Evolutionary conservation across 2,113 vertebrate genomes (phyloP).

Genomic region (Tonatia bakeri): DNA sequence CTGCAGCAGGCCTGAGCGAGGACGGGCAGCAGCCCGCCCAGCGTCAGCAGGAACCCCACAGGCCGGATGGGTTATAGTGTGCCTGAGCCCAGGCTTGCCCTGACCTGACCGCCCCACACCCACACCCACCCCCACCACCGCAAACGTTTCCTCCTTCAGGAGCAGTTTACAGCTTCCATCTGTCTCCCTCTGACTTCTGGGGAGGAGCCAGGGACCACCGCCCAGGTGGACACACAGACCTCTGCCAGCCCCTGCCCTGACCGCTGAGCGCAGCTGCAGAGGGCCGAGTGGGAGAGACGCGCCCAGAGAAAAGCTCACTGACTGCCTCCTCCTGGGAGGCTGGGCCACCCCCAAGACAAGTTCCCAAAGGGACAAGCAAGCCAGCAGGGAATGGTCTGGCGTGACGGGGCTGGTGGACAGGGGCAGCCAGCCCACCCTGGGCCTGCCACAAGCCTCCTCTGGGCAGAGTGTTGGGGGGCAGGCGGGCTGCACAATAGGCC

Average conservation of each 20-base stretch:
- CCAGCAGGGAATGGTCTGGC: not conserved
- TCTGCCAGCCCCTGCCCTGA: not conserved
- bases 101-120: not conserved
- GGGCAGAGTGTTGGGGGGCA: not conserved
- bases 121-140: not conserved
- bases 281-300: not conserved
- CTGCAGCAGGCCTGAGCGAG: not conserved
- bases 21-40: not conserved
- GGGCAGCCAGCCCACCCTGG: not conserved
- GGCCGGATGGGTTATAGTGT: rapidly evolving
- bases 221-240: not conserved
- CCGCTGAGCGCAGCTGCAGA: not conserved
- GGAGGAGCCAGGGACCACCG: not conserved
- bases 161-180: not conserved
- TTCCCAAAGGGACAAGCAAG: not conserved
- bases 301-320: not conserved
- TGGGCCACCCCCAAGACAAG: not conserved
- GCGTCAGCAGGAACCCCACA: not conserved
- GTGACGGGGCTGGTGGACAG: not conserved
- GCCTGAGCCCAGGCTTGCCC: not conserved
- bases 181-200: not conserved
- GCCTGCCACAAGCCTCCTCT: not conserved
- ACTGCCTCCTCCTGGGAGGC: not conserved
- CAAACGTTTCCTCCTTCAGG: not conserved
- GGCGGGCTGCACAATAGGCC: not conserved